phyloP scores from a whole-genome alignment of 2,797 vertebrate genomes.

The Pelobates cultripes region DNA sequence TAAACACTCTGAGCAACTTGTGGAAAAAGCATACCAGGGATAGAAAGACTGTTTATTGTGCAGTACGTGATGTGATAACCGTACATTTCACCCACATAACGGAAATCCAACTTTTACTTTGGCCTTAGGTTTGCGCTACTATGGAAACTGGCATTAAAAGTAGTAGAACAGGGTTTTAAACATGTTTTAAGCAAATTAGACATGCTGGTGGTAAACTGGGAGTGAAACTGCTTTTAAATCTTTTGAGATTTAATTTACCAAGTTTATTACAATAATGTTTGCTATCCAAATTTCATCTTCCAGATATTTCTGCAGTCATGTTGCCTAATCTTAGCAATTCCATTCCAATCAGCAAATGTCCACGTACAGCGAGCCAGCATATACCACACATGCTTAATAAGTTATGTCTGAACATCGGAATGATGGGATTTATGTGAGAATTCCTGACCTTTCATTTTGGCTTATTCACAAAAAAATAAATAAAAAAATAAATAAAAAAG shows the following conservation, averaged over 20 bases:
- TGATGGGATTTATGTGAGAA: conserved; percentile 19
- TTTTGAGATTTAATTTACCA: conserved; percentile 2
- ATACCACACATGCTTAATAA: conserved; percentile 21
- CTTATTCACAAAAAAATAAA: neutral
- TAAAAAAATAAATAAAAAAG: neutral
- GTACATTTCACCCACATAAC: too few species aligned
- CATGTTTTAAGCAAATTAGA: neutral
- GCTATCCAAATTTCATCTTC: conserved; percentile 17
- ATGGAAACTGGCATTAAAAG: too few species aligned
- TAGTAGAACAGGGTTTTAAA: too few species aligned
- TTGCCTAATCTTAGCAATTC: conserved; percentile 23
- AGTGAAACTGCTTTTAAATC: conserved; percentile 27
- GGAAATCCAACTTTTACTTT: too few species aligned
- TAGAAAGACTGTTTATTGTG: too few species aligned
- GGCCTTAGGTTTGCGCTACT: too few species aligned
- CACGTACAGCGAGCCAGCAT: neutral
- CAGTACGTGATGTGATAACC: too few species aligned
- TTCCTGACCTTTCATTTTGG: conserved; percentile 19
- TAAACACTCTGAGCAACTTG: too few species aligned
- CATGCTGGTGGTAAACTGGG: neutral
- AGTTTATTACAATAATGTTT: conserved; percentile 11
- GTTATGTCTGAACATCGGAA: conserved; percentile 11
- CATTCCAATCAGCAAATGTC: conserved; percentile 18
- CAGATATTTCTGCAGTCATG: neutral
- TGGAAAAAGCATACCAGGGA: too few species aligned